These are phyloP conservation scores for Tupaia tana DNA, from an alignment of 2,113 vertebrate genomes.

Conservation along the genomic window DNA sequence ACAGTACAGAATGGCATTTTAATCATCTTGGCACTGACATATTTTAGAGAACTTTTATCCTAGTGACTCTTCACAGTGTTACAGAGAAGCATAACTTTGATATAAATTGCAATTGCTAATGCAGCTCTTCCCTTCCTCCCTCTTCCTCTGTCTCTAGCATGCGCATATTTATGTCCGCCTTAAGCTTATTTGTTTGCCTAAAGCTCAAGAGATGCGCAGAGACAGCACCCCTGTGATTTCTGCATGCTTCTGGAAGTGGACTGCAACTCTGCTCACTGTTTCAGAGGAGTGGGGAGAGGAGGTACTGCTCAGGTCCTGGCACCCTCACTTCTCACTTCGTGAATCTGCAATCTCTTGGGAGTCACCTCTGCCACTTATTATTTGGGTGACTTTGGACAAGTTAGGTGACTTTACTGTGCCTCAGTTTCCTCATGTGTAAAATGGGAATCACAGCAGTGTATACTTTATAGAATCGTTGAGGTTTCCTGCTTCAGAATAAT, in stretches of 20 bases:
- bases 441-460: neutral
- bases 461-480: neutral
- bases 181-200: neutral
- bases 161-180: neutral
- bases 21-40: neutral
- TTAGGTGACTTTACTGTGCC: neutral
- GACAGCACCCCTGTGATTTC: neutral
- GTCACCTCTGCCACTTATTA: neutral
- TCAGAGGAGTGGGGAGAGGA: neutral
- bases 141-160: neutral
- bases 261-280: neutral
- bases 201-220: neutral
- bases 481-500: neutral
- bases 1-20: neutral
- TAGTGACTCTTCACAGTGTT: neutral
- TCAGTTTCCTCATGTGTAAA: neutral
- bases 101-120: neutral
- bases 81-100: neutral
- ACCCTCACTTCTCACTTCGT: neutral
- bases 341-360: neutral
- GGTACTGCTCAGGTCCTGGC: fast-evolving
- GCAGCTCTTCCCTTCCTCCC: neutral
- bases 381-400: neutral
- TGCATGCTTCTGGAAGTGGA: neutral
- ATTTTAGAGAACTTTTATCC: neutral